Conservation (phyloP, 2,888 invertebrate genomes). For the Thera obeliscata region DNA sequence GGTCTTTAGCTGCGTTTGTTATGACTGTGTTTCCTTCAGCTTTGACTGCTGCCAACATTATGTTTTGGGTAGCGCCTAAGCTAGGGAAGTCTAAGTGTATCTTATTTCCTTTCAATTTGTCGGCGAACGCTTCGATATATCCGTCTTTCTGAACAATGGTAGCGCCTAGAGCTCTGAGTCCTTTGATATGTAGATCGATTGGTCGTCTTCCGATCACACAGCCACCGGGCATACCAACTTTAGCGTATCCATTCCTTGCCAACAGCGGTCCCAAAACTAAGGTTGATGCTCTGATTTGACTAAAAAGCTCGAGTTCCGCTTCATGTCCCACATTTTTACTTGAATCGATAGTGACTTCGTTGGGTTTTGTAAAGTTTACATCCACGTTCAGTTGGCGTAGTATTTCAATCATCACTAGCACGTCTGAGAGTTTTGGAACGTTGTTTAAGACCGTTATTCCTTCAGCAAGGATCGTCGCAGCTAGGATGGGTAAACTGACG, state of each 20-base stretch:
- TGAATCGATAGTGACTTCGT: slow-evolving; percentile 28
- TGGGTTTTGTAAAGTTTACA: slow-evolving; percentile 24
- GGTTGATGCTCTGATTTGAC: slow-evolving; percentile 30
- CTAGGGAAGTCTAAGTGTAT: slow-evolving; percentile 32
- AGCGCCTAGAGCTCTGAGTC: slow-evolving; percentile 32
- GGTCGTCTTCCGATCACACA: slow-evolving; percentile 33
- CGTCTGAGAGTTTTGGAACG: slow-evolving; percentile 33
- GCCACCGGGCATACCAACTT: slow-evolving; percentile 28
- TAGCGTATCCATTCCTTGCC: slow-evolving; percentile 24
- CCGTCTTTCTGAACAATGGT: slow-evolving; percentile 14
- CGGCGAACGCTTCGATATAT: slow-evolving; percentile 24
- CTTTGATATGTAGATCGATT: slow-evolving; percentile 35
- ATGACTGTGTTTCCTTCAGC: slow-evolving; percentile 32
- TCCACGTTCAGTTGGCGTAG: slow-evolving; percentile 21
- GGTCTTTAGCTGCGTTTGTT: slow-evolving; percentile 36
- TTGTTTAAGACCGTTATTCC: slow-evolving; percentile 26
- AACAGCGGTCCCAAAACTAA: slow-evolving; percentile 32
- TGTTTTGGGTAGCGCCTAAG: slow-evolving; percentile 37
- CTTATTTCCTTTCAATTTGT: slow-evolving; percentile 14
- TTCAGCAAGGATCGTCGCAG: slow-evolving; percentile 28
- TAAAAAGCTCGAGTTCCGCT: slow-evolving; percentile 12
- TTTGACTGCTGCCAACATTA: slow-evolving; percentile 37
- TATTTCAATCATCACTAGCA: slow-evolving; percentile 27
- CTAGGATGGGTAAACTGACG: slow-evolving; percentile 26
- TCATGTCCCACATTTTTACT: background rate